Base-by-base conservation (phyloP, 2,797 vertebrate species). In the Tokudaia muenninki region DNA sequence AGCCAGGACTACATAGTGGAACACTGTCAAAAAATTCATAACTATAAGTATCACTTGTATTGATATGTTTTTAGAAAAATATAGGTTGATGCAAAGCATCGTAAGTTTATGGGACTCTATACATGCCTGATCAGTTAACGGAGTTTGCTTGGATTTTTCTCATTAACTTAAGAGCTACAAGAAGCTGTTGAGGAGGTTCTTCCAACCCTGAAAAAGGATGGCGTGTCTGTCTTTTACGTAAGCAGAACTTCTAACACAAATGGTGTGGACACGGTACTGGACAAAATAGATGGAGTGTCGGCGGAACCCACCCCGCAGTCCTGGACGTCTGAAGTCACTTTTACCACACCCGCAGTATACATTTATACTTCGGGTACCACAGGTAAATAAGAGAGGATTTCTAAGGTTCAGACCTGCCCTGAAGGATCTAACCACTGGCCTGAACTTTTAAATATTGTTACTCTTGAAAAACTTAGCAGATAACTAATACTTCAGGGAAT, bases 331-430 rank as follows among this genome's bases (percentile, higher is more conserved):
- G 97, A 98, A 87, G 75, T 99, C 95, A 99, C 98, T 6, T 98
- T 98, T 82, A 98, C 98, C 96, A 99, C 98, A n/a, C 99, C 99
- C 19, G 99, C 99, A 0, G 95, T 99, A 90, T 99, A 99, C 82
- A 99, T 99, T 95, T 99, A 99, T 98, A 99, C 99, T 24, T 99
- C 99, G 87, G 99, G 99, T 96, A 99, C 99, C 41, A 99, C 99
- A 98, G 99, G 99, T 99, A 98, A 97, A 17, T 11, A 59, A 94
- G 11, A 22, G 61, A 24, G 6, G 57, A 34, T 55, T 75, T 37
- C 52, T 80, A 89, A 41, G 87, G 83, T 78, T 79, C 2, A 21
- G 61, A 41, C 75, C 75, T 67, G 13, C n/a, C 34, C 86, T n/a
- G 22, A 92, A 94, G 63, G 72, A 94, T 91, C 93, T 97, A 90